phyloP scores from a whole-genome alignment of 2,888 invertebrate genomes.

The Acleris cristana region DNA sequence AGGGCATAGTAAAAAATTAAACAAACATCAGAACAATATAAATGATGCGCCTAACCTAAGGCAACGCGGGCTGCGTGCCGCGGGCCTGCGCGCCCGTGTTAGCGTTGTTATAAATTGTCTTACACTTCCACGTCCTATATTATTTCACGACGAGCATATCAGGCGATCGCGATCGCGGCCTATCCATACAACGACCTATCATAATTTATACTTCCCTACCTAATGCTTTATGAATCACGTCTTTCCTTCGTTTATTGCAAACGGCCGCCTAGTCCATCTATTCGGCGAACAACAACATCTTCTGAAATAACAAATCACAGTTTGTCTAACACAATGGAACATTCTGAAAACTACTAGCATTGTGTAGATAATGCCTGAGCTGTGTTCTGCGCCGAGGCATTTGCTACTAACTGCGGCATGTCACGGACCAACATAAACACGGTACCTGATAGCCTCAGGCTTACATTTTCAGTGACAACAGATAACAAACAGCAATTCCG shows the following conservation, averaged over 20 bases:
- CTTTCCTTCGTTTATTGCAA: slow-evolving; percentile 61
- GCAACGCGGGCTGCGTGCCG: slow-evolving; percentile 69
- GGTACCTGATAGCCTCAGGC: slow-evolving; percentile 42
- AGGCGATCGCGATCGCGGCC: slow-evolving; percentile 67
- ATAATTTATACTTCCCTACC: slow-evolving; percentile 64
- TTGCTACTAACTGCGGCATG: slow-evolving; percentile 56
- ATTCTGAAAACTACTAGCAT: slow-evolving; percentile 45
- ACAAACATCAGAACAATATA: slow-evolving; percentile 81
- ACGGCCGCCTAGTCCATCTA: slow-evolving; percentile 2
- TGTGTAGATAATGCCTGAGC: slow-evolving; percentile 36
- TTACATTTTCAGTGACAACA: slow-evolving; percentile 37
- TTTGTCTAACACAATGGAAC: slow-evolving; percentile 56
- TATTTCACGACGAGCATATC: slow-evolving; percentile 78
- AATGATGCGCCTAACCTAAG: slow-evolving; percentile 79
- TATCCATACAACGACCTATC: slow-evolving; percentile 68
- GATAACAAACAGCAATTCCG: slow-evolving; percentile 40
- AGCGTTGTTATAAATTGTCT: slow-evolving; percentile 77
- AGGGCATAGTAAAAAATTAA: slow-evolving; percentile 73
- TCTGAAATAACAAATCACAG: slow-evolving; percentile 44
- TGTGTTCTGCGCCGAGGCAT: slow-evolving; percentile 48
- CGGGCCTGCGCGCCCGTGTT: slow-evolving; percentile 64
- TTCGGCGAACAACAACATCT: slow-evolving; percentile 17
- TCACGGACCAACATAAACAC: slow-evolving; percentile 52
- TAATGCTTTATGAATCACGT: slow-evolving; percentile 68
- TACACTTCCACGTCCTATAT: slow-evolving; percentile 73